Evolutionary conservation across 1,140 invertebrate genomes (phyloP), one percentile per base, ranked within the genome.

Genomic region (Brachionus rubens): DNA sequence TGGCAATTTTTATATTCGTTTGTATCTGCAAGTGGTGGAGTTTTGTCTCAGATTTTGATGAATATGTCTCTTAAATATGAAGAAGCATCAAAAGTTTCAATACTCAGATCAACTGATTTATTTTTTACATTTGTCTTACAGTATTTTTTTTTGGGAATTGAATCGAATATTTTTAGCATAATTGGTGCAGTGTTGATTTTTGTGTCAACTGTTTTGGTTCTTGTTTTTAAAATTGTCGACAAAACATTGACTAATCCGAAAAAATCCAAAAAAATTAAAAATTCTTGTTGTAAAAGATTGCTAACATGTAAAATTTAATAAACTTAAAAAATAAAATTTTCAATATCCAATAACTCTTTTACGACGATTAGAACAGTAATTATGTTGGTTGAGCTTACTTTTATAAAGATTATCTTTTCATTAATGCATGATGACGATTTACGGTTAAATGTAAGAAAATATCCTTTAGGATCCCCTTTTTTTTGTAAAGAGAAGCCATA

Each of bases 11-110:
- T 72, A 6, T 72, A 24, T 54, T 48, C 50, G 24, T 54, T 72
- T 40, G 21, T 48, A 33, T 72, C 68, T 26, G 68, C 68, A 26
- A 40, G 16, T 24, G 28, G 26, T 7, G 68, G 68, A 30, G 68
- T 72, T 50, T 3, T 54, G 14, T 72, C 68, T 26, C 68, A 72
- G 24, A 50, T 21, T n/a, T 24, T 72, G 19, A 72, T 72, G 68
- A 72, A 72, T 30, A 50, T 50, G 10, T 72, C 68, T 3, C 50
- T 72, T 10, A 72, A 50, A 41, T 72, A 50, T 24, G 68, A 72
- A n/a, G 46, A 72, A 19, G 68, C 68, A 36, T 72, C 68, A 0
- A 72, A 72, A 72, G 28, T 30, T 1, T 26, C 68, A 12, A 19
- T 72, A 9, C n/a, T 72, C 10, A 48, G 68, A 36, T 48, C 68